Conservation (phyloP, 2,797 vertebrate species). For the Erethizon dorsatum region DNA sequence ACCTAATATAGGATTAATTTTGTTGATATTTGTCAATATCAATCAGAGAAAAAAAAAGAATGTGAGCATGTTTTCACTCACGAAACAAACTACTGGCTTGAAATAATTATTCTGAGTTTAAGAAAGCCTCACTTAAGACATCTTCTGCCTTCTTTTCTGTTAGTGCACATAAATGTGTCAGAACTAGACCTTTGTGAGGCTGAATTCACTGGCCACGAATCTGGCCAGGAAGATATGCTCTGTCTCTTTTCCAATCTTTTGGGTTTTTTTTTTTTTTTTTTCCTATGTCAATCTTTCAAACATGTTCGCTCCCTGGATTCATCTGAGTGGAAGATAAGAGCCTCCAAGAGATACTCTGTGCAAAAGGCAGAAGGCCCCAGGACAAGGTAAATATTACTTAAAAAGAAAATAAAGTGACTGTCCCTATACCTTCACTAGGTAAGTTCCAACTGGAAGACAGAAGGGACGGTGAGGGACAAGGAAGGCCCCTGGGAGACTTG, state of each 20-base stretch:
- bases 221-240: background rate
- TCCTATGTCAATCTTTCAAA: constrained; percentile 14
- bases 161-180: background rate
- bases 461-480: background rate
- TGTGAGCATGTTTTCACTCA: background rate
- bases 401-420: background rate
- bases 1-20: background rate
- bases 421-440: background rate
- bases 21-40: background rate
- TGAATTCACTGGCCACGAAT: background rate
- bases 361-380: background rate
- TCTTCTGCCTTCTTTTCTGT: constrained; percentile 5
- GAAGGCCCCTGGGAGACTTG: background rate
- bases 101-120: constrained; percentile 29
- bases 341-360: background rate
- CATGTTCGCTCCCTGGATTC: constrained; percentile 6
- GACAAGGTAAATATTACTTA: background rate
- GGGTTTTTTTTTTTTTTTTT: background rate
- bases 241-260: background rate
- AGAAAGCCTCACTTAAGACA: background rate
- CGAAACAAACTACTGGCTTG: background rate
- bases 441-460: background rate
- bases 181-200: background rate
- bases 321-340: background rate
- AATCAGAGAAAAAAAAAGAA: background rate